These are phyloP conservation scores for Palaemon carinicauda DNA, from an alignment of 1,140 invertebrate species.

Conservation along the genomic window DNA sequence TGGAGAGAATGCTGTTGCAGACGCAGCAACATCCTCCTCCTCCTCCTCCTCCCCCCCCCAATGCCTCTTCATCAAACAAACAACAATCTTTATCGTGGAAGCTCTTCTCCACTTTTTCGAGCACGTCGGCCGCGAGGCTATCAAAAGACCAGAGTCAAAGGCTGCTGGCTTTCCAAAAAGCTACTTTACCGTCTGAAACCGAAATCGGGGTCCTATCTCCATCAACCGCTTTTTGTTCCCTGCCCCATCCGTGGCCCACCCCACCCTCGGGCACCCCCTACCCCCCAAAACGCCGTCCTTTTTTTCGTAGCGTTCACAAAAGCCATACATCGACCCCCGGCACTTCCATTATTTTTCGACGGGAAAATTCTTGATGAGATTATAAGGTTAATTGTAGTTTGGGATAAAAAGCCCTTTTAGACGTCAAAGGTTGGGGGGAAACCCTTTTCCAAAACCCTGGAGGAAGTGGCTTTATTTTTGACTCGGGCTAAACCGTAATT, in stretches of 20 bases:
- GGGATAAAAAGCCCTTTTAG: constrained; percentile 21
- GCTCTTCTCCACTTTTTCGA: neutral
- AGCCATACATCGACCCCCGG: constrained; percentile 34
- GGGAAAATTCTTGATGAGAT: constrained; percentile 55
- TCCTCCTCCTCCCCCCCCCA: neutral
- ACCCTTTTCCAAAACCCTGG: constrained; percentile 32
- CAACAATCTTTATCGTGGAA: constrained; percentile 29
- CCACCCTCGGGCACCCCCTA: neutral
- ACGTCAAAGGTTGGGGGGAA: constrained; percentile 50
- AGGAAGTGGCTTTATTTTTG: constrained; percentile 3
- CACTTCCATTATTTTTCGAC: constrained; percentile 53
- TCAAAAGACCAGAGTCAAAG: constrained; percentile 7
- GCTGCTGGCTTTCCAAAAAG: constrained; percentile 6
- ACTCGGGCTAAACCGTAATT: constrained; percentile 24
- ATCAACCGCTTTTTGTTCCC: constrained; percentile 22
- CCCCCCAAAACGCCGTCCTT: no score
- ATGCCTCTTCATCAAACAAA: constrained; percentile 3
- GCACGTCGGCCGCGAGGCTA: neutral
- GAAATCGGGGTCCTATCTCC: constrained; percentile 47
- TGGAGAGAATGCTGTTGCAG: no score
- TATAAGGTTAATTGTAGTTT: constrained; percentile 56
- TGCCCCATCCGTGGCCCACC: neutral
- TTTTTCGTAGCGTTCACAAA: constrained; percentile 20
- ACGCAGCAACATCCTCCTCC: no score
- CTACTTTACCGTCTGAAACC: constrained; percentile 44